Base-by-base conservation (phyloP, 2,113 vertebrate genomes). In the Hydropotes inermis region DNA sequence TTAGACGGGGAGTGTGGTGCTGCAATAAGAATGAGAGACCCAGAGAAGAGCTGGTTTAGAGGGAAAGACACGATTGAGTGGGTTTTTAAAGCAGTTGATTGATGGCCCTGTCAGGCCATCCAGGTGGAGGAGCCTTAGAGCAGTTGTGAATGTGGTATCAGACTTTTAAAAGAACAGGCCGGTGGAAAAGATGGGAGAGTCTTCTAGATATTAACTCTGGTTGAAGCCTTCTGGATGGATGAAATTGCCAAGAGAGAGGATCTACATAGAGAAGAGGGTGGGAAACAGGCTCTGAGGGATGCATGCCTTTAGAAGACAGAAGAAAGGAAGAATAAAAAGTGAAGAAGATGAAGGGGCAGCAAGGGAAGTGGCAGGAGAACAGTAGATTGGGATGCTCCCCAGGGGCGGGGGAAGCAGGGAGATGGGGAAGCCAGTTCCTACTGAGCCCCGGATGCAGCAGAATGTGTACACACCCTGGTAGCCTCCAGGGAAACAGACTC, bases 1-100 rank as follows among this genome's bases (percentile, higher is more conserved):
- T 88, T 43, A 50, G 30, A 12, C 39, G 70, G 5, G 33, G 39
- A n/a, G 47, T 30, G 36, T 30, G 52, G 64, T 30, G 43, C 64
- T 52, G 39, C 21, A 61, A 7, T 83, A 3, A 50, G 58, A 81
- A 23, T 55, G 58, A 60, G 21, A 89, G 91, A 43, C 57, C 28
- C 9, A 13, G 82, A 60, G 61, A 61, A 28, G 47, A 21, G 21
- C 54, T 60, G 67, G 17, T n/a, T 47, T 39, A 17, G 39, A 60
- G 47, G 30, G 17, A 79, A 97, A 50, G 36, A 90, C 1, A 43
- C 23, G 43, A 9, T 12, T 28, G 39, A 86, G 57, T 50, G 61
- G 91, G 87, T 64, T 97, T 94, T 81, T 36, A 67, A 95, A 86
- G 52, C 19, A 17, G 76, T 33, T 54, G 89, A 87, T 89, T 91